Base-by-base conservation (phyloP, 2,797 vertebrate genomes). In the Pelobates cultripes region DNA sequence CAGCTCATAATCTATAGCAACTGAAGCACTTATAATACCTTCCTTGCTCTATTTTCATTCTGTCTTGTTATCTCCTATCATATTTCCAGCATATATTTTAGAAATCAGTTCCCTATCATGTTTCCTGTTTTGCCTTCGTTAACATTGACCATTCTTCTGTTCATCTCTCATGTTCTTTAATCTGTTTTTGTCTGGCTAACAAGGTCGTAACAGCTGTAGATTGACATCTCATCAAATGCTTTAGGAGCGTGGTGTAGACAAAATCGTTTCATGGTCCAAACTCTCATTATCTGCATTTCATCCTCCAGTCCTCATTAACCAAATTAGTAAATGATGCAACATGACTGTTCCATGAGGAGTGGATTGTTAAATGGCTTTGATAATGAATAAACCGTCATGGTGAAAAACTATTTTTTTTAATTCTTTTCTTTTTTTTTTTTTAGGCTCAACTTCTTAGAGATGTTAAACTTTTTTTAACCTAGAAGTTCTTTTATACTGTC, bases 111-210 rank as follows among this genome's bases (percentile, higher is more conserved):
- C 17, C 61, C 17, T 17, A 28, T 64, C 61, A 40, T 7, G 61
- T 64, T 64, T 3, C 61, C 61, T 64, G 61, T 9, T 3, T 40
- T 14, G 15, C n/a, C 61, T 14, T 64, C 61, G 28, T 40, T 64
- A 64, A 14, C 61, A 14, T 40, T n/a, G n/a, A n/a, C 3, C 14
- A 28, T 17, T 64, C 61, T 64, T 64, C 61, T 64, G 6, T 40
- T 3, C 28, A 28, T 40, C n/a, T 64, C n/a, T 41, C 61, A 64
- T 14, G 61, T 40, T 64, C 61, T 64, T 64, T 64, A 64, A 64
- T 64, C 61, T 64, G 61, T 64, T 64, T 17, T 64, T 64, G 61
- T 64, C 61, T 64, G 17, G 61, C 7, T 64, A 64, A 64, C 17
- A 14, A 64, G 61, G 61, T 40, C 17, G 28, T 40, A 40, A 64